A percentile compares a stretch with the other conserved stretches of the same genome.
Conservation (phyloP, 2,888 invertebrate species). For the Stramonita haemastoma region DNA sequence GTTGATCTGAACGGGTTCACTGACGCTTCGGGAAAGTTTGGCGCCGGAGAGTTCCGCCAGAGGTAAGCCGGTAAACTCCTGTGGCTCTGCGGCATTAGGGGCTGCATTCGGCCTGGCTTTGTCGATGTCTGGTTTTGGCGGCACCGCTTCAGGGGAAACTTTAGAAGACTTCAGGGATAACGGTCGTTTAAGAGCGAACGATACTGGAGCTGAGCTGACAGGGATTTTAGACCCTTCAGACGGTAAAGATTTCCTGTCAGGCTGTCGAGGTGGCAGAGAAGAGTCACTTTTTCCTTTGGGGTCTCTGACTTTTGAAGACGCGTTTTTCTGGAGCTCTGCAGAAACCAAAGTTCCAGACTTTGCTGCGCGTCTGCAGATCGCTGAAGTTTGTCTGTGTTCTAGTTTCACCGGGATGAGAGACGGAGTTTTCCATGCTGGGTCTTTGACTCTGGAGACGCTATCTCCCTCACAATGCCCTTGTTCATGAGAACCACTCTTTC, state of each 20-base stretch:
- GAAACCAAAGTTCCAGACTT: neutral
- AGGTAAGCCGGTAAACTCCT: neutral
- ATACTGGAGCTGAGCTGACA: neutral
- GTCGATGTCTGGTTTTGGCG: neutral
- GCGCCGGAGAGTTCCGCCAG: neutral
- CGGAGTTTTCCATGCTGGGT: neutral
- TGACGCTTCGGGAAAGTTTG: neutral
- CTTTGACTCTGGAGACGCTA: neutral
- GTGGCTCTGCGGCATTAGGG: neutral
- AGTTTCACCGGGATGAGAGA: neutral
- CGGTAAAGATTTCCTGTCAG: neutral
- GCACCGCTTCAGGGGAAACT: neutral
- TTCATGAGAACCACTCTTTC: neutral
- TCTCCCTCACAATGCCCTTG: neutral
- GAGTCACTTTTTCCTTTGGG: neutral
- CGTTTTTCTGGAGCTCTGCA: neutral
- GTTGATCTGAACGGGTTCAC: neutral
- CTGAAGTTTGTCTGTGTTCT: neutral
- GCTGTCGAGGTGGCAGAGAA: neutral
- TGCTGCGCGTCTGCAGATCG: neutral
- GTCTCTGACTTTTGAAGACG: neutral
- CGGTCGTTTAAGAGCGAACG: neutral
- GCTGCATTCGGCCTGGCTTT: neutral
- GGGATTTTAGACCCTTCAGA: neutral
- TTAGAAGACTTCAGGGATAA: neutral